Evolutionary conservation across 2,888 invertebrate genomes (phyloP), one percentile per base, ranked within the genome.

Genomic region (Lycocerus yunnanus): DNA sequence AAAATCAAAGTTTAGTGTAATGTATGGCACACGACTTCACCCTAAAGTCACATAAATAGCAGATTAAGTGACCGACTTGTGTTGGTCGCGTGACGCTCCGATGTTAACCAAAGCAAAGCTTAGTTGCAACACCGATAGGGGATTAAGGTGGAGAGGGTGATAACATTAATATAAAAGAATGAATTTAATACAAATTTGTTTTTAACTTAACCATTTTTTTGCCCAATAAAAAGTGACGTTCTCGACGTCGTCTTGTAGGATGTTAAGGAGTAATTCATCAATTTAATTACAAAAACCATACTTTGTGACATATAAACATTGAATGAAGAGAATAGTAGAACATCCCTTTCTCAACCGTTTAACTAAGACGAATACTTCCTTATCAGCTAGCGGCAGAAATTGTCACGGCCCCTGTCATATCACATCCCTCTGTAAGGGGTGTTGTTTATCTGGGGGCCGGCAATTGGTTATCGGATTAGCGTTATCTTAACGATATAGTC

Each of bases 381-480:
- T 87, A 87, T 87, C 87, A 85, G 85, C 84, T 81, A 83, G 83
- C 84, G 85, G 84, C 86, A 86, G 86, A 84, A 86, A 86, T 86
- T 86, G 86, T 86, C 86, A 85, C 84, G 84, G 85, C 83, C 83
- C 83, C 84, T 84, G 85, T 86, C 85, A 86, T 85, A 85, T 84
- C 85, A 75, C 76, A 71, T 69, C 77, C 80, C 81, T 78, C 75
- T 66, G 72, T 80, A 82, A 63, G 82, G 82, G 82, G 83, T 83
- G 84, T 84, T 85, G 86, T 86, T 86, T 86, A 86, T 86, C 84
- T 84, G 82, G 82, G 83, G 84, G 80, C 81, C 83, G 84, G 86
- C 86, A 86, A 87, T 87, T 86, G 87, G 85, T 87, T 87, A 87
- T 87, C 87, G 87, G 87, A 87, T 87, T 87, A 87, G 83, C 85